Evolutionary conservation across 2,113 vertebrate genomes (phyloP).

Genomic region (Ictalurus punctatus): DNA sequence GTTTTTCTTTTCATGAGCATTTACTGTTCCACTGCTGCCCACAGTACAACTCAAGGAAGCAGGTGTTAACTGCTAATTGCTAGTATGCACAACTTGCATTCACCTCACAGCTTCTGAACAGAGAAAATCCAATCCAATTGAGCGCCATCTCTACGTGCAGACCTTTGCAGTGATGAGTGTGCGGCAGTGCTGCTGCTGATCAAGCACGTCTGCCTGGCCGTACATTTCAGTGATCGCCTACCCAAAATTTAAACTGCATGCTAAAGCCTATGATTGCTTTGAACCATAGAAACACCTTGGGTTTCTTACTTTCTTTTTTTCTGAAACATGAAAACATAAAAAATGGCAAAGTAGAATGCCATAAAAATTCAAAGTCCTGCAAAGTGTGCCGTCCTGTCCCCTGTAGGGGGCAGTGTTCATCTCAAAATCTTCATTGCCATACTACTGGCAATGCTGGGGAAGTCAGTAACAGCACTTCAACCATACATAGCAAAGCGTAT

Average conservation of each 20-base stretch:
- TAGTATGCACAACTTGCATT: slow-evolving; percentile 32
- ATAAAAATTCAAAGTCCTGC: slow-evolving; percentile 61
- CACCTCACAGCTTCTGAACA: slow-evolving; percentile 4
- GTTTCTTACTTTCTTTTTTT: neutral
- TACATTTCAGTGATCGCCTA: neutral
- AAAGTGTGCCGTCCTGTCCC: slow-evolving; percentile 25
- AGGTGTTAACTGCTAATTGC: slow-evolving; percentile 52
- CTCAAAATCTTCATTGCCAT: neutral
- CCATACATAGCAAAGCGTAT: slow-evolving; percentile 1
- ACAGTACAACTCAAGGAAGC: slow-evolving; percentile 52
- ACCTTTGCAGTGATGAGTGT: neutral
- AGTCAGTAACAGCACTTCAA: neutral
- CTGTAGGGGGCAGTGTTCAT: slow-evolving; percentile 38
- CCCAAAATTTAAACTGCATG: neutral
- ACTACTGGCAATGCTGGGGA: neutral
- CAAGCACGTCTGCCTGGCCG: neutral
- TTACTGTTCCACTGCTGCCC: slow-evolving; percentile 61
- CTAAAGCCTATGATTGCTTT: neutral
- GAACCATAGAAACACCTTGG: slow-evolving; percentile 5
- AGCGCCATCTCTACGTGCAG: neutral
- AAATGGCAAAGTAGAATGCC: slow-evolving; percentile 60
- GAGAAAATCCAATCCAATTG: neutral
- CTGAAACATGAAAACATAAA: neutral
- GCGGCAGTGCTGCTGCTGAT: neutral
- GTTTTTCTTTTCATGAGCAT: slow-evolving; percentile 40